Base-by-base conservation (phyloP, 2,113 vertebrate genomes). In the Otis tarda region DNA sequence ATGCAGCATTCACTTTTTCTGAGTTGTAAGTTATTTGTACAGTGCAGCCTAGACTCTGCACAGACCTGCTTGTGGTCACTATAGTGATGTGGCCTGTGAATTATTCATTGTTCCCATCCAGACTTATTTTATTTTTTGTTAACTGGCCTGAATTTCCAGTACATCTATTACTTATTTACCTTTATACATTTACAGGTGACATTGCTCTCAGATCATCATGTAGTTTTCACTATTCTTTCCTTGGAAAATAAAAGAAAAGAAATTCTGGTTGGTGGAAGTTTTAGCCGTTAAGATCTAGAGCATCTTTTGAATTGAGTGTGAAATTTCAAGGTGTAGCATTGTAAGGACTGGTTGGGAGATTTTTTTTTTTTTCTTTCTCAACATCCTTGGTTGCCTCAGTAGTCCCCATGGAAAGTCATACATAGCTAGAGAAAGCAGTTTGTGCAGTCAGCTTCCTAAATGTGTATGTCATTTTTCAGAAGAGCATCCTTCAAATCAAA, bases 101-200 rank as follows among this genome's bases (percentile, higher is more conserved):
- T 96, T 95, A 83, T 83, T 95, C 50, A 93, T 93, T 63, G 43
- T 41, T 91, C 39, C 75, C 50, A 50, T 87, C 65, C 64, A 57
- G 41, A 43, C 70, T 78, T 90, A 14, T 69, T 80, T 61, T 79
- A 57, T 60, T 75, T 91, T 82, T 89, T 89, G 53, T 77, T 84
- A 79, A 74, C 70, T 43, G 50, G 59, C 59, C 67, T 93, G 57
- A 89, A 89, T 94, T 91, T 87, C 45, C 59, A 73, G 45, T 61
- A 33, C 37, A 59, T 35, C 30, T 79, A 41, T 55, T 82, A 45
- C 25, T 91, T 71, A 18, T 79, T 82, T 82, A 22, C 69, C 35
- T 84, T 53, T 33, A 25, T 37, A 22, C 6, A 5, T 65, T 69
- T 76, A 37, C n/a, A 43, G 71, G 56, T 64, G 88, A 35, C 5